Base-by-base conservation (phyloP, 2,888 invertebrate genomes). In the Malthinus flaveolus region DNA sequence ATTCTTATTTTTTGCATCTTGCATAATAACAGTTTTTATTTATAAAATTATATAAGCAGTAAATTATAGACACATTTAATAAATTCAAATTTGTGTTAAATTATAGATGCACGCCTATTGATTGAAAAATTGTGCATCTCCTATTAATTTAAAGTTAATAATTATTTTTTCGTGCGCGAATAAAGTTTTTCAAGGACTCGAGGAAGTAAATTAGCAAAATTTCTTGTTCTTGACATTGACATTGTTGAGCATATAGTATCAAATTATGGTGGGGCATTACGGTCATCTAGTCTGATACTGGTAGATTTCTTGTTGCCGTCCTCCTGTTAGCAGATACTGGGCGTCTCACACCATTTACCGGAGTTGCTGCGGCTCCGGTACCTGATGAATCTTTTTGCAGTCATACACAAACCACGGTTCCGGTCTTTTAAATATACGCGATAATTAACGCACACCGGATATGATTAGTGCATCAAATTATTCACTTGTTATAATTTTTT, bases 281-380 rank as follows among this genome's bases (percentile, higher is more conserved):
- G 59, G 54, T 54, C 49, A 59, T 52, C 47, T 9, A 53, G 59
- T 58, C 58, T 52, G 33, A 15, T 48, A 48, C 48, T 32, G 32
- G 48, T 48, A 51, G 47, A 58, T 48, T 59, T 53, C 58, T 37
- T 52, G 51, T 52, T 50, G 49, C 48, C 46, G 32, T 48, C 50
- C 59, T 47, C 39, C 32, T 49, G 59, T 54, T 59, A 59, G 59
- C 59, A 46, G 37, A 55, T 50, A 46, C 49, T 37, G 48, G 59
- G 59, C 55, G 48, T 51, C 59, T 55, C 59, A 55, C 51, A 59
- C 59, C 59, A 59, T 49, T 59, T 59, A 39, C 54, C 47, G 51
- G 55, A 50, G 54, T 51, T 52, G 49, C 48, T 53, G 47, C 53
- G 37, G 55, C 60, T 56, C 54, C 55, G 51, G 50, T 55, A 56